A percentile compares a stretch with the other conserved stretches of the same genome.
phyloP scores from a whole-genome alignment of 2,888 invertebrate species.

The Pheosia gnoma region DNA sequence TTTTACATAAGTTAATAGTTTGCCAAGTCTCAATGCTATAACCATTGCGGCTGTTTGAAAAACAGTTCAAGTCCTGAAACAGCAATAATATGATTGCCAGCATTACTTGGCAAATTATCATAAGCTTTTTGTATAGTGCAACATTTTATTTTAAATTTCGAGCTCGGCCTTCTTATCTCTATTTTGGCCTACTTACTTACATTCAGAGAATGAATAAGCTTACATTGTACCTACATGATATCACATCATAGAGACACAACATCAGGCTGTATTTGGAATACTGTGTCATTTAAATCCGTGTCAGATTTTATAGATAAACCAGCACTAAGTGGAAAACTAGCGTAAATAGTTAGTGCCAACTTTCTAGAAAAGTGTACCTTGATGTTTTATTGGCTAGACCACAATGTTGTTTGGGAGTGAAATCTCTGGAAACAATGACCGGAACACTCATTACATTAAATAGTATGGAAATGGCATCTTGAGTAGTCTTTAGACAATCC shows the following conservation, averaged over 20 bases:
- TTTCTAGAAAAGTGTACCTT: constrained; percentile 10
- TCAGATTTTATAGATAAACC: constrained; percentile 2
- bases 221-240: neutral
- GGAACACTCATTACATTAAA: too few relatives aligned
- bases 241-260: neutral
- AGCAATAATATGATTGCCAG: too few relatives aligned
- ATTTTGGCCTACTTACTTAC: constrained; percentile 1
- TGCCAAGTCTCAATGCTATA: too few relatives aligned
- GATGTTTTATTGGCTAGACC: neutral
- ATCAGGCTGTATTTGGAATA: constrained; percentile 8
- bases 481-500: too few relatives aligned
- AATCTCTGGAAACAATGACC: too few relatives aligned
- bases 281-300: constrained; percentile 13
- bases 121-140: neutral
- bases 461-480: too few relatives aligned
- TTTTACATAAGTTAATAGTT: too few relatives aligned
- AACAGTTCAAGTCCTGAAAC: too few relatives aligned
- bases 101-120: too few relatives aligned
- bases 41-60: too few relatives aligned
- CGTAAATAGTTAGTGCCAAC: constrained; percentile 9
- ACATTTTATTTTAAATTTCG: neutral
- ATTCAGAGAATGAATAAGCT: neutral
- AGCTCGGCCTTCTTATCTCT: neutral
- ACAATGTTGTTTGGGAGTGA: neutral
- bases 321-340: constrained; percentile 1